Evolutionary conservation across 2,888 invertebrate species (phyloP), one percentile per base, ranked within the genome.

Genomic region (Thumatha senex): DNA sequence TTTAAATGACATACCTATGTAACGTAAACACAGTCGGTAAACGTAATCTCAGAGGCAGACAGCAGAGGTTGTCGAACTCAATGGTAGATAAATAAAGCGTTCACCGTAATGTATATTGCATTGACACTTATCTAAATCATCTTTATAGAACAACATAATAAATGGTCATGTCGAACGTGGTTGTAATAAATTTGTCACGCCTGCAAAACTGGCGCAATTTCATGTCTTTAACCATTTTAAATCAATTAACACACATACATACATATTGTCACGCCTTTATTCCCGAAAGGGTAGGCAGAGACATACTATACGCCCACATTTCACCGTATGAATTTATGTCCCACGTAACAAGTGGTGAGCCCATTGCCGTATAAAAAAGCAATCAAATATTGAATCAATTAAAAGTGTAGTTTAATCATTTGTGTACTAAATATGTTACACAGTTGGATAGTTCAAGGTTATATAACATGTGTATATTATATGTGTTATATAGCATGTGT

Each of bases 1-100:
- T 36, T 7, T 11, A 41, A 34, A 48, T 33, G 14, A 41, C 40
- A 35, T 54, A 39, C 18, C n/a, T 47, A 9, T 30, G 33, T 18
- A 18, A 34, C 18, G 15, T 34, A 43, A 42, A 34, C 42, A 34
- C 7, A 18, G n/a, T 34, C 34, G 42, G 38, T 58, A 57, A 62
- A 53, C 42, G 40, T 46, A 63, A 66, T 58, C 56, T 48, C 48
- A 49, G 58, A 51, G n/a, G 15, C 48, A 51, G 57, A 57, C n/a
- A 35, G 40, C 41, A 18, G 52, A 62, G 65, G 71, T 68, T 58
- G 54, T 57, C 56, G 70, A 70, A 69, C 74, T 64, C 47, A 29
- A 45, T 61, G 61, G 66, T 72, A 62, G 72, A 72, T 64, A 70
- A 72, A 73, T 67, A 70, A 61, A 64, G 63, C 46, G 62, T 69